Evolutionary conservation across 2,113 vertebrate genomes (phyloP), one percentile per base, ranked within the genome.

Genomic region (Poeciliopsis retropinna): DNA sequence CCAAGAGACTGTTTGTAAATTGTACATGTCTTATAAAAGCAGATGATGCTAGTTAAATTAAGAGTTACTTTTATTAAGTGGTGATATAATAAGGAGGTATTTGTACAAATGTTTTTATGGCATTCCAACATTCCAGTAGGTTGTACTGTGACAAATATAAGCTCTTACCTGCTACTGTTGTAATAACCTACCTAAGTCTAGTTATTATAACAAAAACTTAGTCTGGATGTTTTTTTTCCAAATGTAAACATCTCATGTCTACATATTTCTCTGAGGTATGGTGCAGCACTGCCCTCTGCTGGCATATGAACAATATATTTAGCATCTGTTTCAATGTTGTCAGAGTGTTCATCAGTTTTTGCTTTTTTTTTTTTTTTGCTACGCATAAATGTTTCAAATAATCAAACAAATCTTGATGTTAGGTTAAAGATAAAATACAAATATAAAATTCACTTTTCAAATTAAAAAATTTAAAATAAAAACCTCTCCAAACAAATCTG

Each of bases 151-250:
- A 89, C 71, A 75, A 44, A 85, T 76, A 37, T 60, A 87, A 87
- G 85, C 86, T 90, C 85, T 90, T 90, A 75, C 80, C 82, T 80
- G 92, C 91, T 91, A 92, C 91, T 94, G 90, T 92, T 71, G 72
- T 78, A 60, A 81, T 69, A 81, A 25, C 7, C 8, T 54, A 51
- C 47, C 25, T 51, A 51, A 19, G 47, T 25, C 9, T 25, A 22
- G 51, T 54, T 54, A 54, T 54, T 54, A 57, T 57, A 57, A 3
- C 22, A n/a, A 57, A n/a, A n/a, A 22, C 22, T 57, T 57, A n/a
- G 51, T 10, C 22, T 57, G 51, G 51, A 57, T 57, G 25, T 57
- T n/a, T 57, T n/a, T 6, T 57, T 57, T 57, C 22, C 63, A 67
- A 68, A 54, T 74, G 31, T 61, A 65, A 80, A 10, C 44, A 39